These are phyloP conservation scores for Pseudachorutes palmiensis DNA, from an alignment of 1,140 invertebrate genomes.

Conservation along the genomic window DNA sequence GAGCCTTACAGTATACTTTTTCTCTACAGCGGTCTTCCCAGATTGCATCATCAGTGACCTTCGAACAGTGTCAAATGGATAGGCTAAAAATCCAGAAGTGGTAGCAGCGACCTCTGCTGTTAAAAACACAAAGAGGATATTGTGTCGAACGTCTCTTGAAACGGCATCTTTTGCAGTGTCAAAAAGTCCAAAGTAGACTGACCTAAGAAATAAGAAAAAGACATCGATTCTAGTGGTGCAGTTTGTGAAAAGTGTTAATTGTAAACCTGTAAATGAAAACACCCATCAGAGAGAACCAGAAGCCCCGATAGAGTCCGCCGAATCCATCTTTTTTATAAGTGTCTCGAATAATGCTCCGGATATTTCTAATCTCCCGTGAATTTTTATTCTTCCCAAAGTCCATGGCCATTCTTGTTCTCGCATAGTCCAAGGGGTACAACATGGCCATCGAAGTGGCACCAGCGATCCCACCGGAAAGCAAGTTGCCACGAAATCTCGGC, in stretches of 20 bases:
- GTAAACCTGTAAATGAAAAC: constrained; percentile 33
- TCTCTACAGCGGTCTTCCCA: constrained; percentile 23
- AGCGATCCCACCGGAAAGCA: constrained; percentile 27
- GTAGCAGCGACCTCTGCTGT: constrained; percentile 48
- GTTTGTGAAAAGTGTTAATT: neutral
- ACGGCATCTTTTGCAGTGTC: constrained; percentile 17
- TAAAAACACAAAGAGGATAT: constrained; percentile 17
- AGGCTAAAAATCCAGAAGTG: constrained; percentile 53
- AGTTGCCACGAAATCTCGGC: constrained; percentile 14
- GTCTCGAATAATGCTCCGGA: constrained; percentile 2
- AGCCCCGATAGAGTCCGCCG: constrained; percentile 26
- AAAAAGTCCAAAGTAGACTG: constrained; percentile 30
- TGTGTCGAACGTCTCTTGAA: neutral
- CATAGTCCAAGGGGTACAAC: constrained; percentile 35
- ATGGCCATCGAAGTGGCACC: constrained; percentile 22
- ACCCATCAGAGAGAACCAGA: constrained; percentile 26
- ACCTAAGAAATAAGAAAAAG: constrained; percentile 10
- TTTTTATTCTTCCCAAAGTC: constrained; percentile 11
- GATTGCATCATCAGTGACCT: constrained; percentile 58
- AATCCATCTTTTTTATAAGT: constrained; percentile 21
- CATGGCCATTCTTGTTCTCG: constrained; percentile 25
- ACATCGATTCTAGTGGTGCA: neutral
- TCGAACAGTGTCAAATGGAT: constrained; percentile 59
- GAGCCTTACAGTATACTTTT: neutral
- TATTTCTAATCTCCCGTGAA: neutral